Base-by-base conservation (phyloP, 1,140 invertebrate genomes). In the Amphibalanus amphitrite region DNA sequence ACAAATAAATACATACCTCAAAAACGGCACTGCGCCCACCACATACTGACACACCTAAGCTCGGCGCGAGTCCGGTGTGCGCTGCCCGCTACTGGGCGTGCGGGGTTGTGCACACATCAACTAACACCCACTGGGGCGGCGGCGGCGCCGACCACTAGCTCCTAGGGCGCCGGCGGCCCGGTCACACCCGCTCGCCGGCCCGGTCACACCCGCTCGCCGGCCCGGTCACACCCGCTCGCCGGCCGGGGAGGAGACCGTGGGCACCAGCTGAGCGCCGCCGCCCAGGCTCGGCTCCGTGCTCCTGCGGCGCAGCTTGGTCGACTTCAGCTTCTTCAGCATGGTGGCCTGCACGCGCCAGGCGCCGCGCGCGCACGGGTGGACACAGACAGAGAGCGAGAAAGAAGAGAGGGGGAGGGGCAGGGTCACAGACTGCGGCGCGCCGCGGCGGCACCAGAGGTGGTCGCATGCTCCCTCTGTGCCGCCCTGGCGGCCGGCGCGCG, bases 311-410 rank as follows among this genome's bases (percentile, higher is more conserved):
- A 77, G 71, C 64, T 74, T 73, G n/a, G 74, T 74, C 72, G 75
- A 74, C 30, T 74, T 74, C 23, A 73, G 74, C 72, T 77, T 77
- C 75, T 77, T 77, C 69, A 77, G 72, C 76, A 77, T 77, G 71
- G 74, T 76, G 65, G 76, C 76, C 76, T 77, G 74, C 47, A 20
- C 33, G 33, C n/a, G n/a, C n/a, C n/a, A 38, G 33, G 4, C 4
- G 4, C 33, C 4, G 33, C 33, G 23, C 47, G 47, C 10, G 13
- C 13, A 20, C 47, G 47, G 47, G 20, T 13, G 47, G 13, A 20
- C 47, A 59, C 47, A 59, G 47, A 59, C 10, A 23, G 13, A 59
- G n/a, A n/a, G n/a, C n/a, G 47, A 59, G 47, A 59, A 59, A 47
- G 69, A 69, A 47, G 29, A 71, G 71, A 71, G 47, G 67, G 71